These are phyloP conservation scores for Halcyon malimbica DNA, from an alignment of 2,113 vertebrate genomes.

Conservation along the genomic window DNA sequence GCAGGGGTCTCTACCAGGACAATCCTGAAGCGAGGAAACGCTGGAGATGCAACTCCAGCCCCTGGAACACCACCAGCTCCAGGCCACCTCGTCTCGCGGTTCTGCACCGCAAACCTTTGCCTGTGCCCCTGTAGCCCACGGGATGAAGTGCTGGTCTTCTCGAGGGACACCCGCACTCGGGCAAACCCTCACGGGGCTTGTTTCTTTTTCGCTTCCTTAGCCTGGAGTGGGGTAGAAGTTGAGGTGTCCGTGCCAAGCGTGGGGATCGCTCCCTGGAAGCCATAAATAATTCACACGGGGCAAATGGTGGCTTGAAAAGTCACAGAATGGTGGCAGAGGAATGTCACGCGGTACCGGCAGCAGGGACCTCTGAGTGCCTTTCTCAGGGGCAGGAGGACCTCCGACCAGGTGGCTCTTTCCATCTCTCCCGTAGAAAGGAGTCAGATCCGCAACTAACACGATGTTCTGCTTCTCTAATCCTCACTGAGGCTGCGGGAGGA, in stretches of 20 bases:
- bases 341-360: rapidly evolving
- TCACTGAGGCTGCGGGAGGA: rapidly evolving
- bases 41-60: neutral
- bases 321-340: rapidly evolving
- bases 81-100: neutral
- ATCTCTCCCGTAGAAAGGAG: too few species aligned
- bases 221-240: neutral
- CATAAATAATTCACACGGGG: neutral
- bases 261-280: neutral
- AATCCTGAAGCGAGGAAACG: neutral
- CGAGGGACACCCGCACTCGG: rapidly evolving
- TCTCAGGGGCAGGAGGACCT: rapidly evolving
- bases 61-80: neutral
- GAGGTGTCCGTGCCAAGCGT: too few species aligned
- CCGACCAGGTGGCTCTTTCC: neutral
- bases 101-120: rapidly evolving
- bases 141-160: too few species aligned
- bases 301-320: neutral
- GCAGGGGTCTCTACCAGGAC: neutral
- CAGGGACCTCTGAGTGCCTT: neutral
- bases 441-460: neutral
- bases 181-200: too few species aligned
- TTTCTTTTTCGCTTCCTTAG: neutral
- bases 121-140: neutral
- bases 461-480: neutral